Percentiles rank a stretch among this genome's conserved stretches.
Conservation (phyloP, 2,113 vertebrate genomes). For the Tragelaphus strepsiceros region DNA sequence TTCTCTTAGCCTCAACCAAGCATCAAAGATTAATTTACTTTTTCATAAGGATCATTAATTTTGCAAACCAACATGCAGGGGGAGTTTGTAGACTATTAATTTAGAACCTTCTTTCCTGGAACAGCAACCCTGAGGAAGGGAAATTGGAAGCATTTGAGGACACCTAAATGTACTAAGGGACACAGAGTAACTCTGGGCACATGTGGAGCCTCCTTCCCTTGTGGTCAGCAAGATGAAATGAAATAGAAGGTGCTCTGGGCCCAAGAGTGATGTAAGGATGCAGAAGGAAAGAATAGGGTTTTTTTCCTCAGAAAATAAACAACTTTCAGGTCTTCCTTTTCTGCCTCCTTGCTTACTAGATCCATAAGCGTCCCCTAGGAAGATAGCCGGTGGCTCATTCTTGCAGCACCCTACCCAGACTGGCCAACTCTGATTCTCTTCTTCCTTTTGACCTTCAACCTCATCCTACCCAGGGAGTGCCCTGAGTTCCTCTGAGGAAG, state of each 20-base stretch:
- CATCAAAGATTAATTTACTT: slow-evolving; percentile 61
- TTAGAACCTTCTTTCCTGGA: slow-evolving; percentile 42
- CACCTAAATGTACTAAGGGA: not conserved
- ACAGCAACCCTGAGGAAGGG: slow-evolving; percentile 6
- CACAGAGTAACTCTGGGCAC: not conserved
- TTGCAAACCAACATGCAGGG: slow-evolving; percentile 38
- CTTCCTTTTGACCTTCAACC: not conserved
- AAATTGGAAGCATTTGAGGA: slow-evolving; percentile 21
- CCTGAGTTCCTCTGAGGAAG: not conserved
- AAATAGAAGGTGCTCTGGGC: no score
- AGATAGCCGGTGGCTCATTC: not conserved
- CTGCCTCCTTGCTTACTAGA: not conserved
- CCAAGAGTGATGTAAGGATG: not conserved
- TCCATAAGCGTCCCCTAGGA: not conserved
- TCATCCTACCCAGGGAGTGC: not conserved
- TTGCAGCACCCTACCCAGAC: not conserved
- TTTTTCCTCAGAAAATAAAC: not conserved
- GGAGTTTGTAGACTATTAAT: slow-evolving; percentile 37
- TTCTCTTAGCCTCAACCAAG: slow-evolving; percentile 23
- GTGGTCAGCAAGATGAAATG: not conserved
- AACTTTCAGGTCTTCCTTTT: not conserved
- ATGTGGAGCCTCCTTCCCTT: not conserved
- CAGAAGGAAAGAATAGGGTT: not conserved
- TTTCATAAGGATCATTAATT: slow-evolving; percentile 63
- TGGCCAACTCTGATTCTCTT: not conserved